These are phyloP conservation scores for Chrysolina oricalcia DNA, from an alignment of 2,888 invertebrate species.

Conservation along the genomic window DNA sequence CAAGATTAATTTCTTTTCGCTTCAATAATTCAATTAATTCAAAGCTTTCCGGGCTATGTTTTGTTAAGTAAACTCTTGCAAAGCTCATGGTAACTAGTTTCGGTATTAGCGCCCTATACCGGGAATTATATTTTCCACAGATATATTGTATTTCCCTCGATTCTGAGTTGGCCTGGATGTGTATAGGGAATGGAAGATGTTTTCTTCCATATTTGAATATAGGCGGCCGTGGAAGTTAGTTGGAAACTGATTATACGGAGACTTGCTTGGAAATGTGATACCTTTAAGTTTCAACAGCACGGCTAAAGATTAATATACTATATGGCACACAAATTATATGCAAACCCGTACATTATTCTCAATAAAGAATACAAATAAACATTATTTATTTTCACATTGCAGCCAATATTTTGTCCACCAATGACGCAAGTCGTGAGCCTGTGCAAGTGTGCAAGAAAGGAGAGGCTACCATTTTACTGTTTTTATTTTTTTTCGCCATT, in stretches of 20 bases:
- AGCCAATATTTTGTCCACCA: no score
- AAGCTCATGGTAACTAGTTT: constrained; percentile 68
- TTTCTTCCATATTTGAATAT: constrained; percentile 13
- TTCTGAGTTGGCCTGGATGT: constrained; percentile 5
- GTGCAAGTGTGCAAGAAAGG: no score
- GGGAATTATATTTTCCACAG: constrained; percentile 23
- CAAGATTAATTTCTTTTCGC: constrained; percentile 74
- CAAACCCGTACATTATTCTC: no score
- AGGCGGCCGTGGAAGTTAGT: neutral
- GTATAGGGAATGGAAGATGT: neutral
- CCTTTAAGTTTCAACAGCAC: no score
- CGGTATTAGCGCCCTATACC: constrained; percentile 63
- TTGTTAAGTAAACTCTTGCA: constrained; percentile 69
- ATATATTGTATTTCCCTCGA: constrained; percentile 24
- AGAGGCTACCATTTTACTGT: no score
- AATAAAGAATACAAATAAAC: no score
- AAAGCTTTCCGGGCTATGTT: constrained; percentile 69
- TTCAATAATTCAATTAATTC: constrained; percentile 74
- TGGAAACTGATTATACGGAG: neutral
- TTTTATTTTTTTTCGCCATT: no score
- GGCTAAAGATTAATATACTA: no score
- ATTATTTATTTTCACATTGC: no score
- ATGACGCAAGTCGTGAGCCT: no score
- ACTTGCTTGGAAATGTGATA: neutral
- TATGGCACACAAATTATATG: no score